A percentile compares a stretch with the other conserved stretches of the same genome.
Conservation (phyloP, 1,140 invertebrate species). For the Piezodorus guildinii region DNA sequence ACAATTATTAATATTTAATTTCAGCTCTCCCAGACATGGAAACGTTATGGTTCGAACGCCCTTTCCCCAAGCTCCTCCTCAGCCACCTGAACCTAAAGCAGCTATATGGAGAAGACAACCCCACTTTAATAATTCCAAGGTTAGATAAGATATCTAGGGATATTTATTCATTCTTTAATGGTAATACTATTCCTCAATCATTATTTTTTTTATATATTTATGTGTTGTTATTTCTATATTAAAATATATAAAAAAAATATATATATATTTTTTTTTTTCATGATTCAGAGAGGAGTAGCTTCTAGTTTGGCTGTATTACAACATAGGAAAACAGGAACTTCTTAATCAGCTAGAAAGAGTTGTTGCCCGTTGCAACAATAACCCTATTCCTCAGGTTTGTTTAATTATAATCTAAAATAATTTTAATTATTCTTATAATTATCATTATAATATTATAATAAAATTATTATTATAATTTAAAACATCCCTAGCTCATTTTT, state of each 20-base stretch:
- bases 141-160: no score
- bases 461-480: no score
- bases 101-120: not conserved
- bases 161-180: no score
- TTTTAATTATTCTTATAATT: no score
- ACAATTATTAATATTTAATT: constrained; percentile 5
- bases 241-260: no score
- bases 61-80: constrained; percentile 12
- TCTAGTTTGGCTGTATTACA: constrained; percentile 47
- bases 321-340: constrained; percentile 52
- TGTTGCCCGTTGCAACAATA: constrained; percentile 32
- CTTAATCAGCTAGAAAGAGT: constrained; percentile 53
- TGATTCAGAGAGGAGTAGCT: constrained; percentile 36
- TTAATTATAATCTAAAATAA: not conserved
- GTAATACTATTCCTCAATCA: no score
- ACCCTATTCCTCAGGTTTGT: constrained; percentile 21
- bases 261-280: not conserved
- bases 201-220: not conserved
- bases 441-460: no score
- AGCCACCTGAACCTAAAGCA: not conserved
- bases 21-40: constrained; percentile 20
- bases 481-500: no score
- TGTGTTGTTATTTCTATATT: not conserved
- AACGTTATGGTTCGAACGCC: constrained; percentile 11
- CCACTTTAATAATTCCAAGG: constrained; percentile 3